Percentiles rank a stretch among this genome's conserved stretches.
phyloP scores from a whole-genome alignment of 2,797 vertebrate species.

The Coluber constrictor region DNA sequence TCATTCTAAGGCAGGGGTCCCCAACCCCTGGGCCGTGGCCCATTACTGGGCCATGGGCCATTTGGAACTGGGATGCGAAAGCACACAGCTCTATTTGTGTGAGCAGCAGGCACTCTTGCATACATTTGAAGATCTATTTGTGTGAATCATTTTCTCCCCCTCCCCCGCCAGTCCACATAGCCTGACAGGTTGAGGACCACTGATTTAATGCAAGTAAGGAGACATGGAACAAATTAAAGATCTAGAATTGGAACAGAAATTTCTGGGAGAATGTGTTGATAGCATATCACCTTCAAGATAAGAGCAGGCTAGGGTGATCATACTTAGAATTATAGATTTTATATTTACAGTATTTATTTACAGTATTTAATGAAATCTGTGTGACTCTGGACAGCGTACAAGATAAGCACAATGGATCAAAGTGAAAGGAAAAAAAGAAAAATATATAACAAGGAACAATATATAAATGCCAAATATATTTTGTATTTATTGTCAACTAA shows the following conservation, averaged over 20 bases:
- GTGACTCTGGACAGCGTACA: background rate
- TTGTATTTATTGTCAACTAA: background rate
- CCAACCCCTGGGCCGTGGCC: background rate
- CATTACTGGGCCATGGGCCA: background rate
- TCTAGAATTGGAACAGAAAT: background rate
- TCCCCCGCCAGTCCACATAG: background rate
- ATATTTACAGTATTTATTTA: background rate
- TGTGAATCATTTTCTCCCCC: background rate
- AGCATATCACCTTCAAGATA: background rate
- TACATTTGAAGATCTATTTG: background rate
- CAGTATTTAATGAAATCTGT: background rate
- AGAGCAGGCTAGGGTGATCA: background rate
- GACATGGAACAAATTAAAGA: background rate
- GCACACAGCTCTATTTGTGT: background rate
- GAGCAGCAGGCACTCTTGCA: background rate
- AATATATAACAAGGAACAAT: background rate
- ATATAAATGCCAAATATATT: background rate
- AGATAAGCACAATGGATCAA: background rate
- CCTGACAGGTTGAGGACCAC: background rate
- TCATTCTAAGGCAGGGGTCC: background rate
- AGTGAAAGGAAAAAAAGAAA: background rate
- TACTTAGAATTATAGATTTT: background rate
- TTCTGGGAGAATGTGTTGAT: background rate
- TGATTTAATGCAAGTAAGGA: background rate
- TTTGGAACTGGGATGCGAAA: background rate